phyloP scores from a whole-genome alignment of 2,797 vertebrate genomes.

The Propithecus deckenii region DNA sequence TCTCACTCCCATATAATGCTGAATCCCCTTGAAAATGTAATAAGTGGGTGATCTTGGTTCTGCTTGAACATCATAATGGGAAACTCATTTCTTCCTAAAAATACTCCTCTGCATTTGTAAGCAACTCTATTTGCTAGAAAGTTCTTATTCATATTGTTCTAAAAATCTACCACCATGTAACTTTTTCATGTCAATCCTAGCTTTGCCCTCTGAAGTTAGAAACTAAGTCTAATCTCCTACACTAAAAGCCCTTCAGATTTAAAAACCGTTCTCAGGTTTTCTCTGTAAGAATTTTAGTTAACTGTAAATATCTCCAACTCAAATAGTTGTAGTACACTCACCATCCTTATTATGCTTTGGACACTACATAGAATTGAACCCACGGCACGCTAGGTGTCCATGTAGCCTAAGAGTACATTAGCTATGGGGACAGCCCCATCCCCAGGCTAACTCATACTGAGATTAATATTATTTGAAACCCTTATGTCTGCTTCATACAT shows the following conservation, averaged over 20 bases:
- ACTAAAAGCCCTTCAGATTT: not conserved
- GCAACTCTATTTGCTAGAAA: conserved; percentile 4
- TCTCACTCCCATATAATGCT: not conserved
- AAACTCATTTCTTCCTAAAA: conserved; percentile 21
- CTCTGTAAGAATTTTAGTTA: not conserved
- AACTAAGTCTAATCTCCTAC: conserved; percentile 18
- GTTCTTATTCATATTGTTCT: conserved; percentile 8
- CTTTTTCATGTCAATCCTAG: not conserved
- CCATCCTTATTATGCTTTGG: not conserved
- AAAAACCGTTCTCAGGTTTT: conserved; percentile 18
- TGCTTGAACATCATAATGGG: not conserved
- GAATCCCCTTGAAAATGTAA: not conserved
- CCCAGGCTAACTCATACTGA: not conserved
- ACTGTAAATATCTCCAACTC: not conserved
- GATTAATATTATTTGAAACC: not conserved
- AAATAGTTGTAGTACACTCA: not conserved
- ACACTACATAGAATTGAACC: not conserved
- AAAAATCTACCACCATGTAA: conserved; percentile 14
- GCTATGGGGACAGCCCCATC: not conserved
- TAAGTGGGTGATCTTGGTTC: not conserved
- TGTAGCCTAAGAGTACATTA: not conserved
- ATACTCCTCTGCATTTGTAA: not conserved
- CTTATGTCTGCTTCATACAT: not conserved
- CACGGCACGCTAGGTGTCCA: not conserved
- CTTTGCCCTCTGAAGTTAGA: not conserved